Percentiles rank a stretch among this genome's conserved stretches.
Conservation (phyloP, 2,888 invertebrate genomes). For the Dasypogon diadema region DNA sequence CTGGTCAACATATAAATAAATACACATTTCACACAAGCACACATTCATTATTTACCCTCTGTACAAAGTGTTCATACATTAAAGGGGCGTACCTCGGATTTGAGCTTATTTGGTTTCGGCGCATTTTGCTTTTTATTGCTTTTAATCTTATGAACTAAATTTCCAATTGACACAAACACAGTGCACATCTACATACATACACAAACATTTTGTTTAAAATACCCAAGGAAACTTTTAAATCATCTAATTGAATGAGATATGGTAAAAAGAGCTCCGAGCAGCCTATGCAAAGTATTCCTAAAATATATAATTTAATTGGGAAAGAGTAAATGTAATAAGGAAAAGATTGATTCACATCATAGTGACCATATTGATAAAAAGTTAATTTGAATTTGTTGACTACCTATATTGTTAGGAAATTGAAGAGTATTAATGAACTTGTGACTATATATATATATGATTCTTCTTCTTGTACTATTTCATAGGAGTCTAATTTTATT, state of each 20-base stretch:
- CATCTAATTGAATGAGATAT: not conserved
- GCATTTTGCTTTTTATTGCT: not conserved
- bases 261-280: not conserved
- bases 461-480: too few relatives aligned
- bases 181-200: not conserved
- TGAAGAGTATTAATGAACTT: too few relatives aligned
- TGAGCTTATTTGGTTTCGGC: not conserved
- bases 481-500: too few relatives aligned
- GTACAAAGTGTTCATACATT: not conserved
- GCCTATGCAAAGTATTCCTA: too few relatives aligned
- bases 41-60: not conserved
- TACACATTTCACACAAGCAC: not conserved
- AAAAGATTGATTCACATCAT: too few relatives aligned
- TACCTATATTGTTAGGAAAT: too few relatives aligned
- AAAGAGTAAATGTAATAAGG: too few relatives aligned
- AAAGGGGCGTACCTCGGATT: slow-evolving; percentile 57
- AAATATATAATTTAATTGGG: too few relatives aligned
- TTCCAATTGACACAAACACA: not conserved
- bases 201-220: not conserved
- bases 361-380: too few relatives aligned
- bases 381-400: too few relatives aligned
- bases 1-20: not conserved
- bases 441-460: too few relatives aligned
- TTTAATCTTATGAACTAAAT: not conserved
- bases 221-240: not conserved